These are phyloP conservation scores for Neoitamus cyanurus DNA, from an alignment of 2,888 invertebrate species.

Conservation along the genomic window DNA sequence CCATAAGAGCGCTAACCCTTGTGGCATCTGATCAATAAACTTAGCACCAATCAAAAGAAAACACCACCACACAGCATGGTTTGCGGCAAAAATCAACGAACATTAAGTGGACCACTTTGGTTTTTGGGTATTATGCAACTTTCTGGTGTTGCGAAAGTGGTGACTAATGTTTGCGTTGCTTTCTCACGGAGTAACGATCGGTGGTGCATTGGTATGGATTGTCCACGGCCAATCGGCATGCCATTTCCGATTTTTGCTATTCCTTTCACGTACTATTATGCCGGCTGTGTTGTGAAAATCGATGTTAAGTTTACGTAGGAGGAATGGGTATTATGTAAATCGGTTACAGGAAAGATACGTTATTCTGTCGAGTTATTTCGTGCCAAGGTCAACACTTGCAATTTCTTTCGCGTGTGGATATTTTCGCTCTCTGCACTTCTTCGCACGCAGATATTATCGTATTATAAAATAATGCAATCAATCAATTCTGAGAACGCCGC, in stretches of 20 bases:
- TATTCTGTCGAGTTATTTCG: background rate
- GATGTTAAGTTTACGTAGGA: background rate
- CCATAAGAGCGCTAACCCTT: background rate
- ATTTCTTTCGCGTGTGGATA: background rate
- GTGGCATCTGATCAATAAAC: background rate
- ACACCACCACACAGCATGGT: background rate
- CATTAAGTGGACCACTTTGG: background rate
- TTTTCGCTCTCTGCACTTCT: background rate
- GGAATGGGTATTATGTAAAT: background rate
- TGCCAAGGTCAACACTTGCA: background rate
- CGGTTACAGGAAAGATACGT: background rate
- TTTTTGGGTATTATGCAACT: background rate
- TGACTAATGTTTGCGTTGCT: slow-evolving; percentile 9
- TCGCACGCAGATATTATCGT: background rate
- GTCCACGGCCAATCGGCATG: background rate
- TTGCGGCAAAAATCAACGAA: background rate
- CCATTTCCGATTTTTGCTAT: slow-evolving; percentile 6
- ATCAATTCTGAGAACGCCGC: background rate
- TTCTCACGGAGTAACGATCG: background rate
- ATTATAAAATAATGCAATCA: background rate
- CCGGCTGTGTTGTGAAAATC: background rate
- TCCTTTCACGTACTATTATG: slow-evolving; percentile 14
- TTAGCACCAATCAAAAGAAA: background rate
- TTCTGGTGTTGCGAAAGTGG: background rate
- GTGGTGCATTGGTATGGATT: background rate